Percentiles rank a stretch among this genome's conserved stretches.
These are phyloP conservation scores for Porites rus DNA, from an alignment of 92 coral and sea anemone genomes.

Conservation along the genomic window DNA sequence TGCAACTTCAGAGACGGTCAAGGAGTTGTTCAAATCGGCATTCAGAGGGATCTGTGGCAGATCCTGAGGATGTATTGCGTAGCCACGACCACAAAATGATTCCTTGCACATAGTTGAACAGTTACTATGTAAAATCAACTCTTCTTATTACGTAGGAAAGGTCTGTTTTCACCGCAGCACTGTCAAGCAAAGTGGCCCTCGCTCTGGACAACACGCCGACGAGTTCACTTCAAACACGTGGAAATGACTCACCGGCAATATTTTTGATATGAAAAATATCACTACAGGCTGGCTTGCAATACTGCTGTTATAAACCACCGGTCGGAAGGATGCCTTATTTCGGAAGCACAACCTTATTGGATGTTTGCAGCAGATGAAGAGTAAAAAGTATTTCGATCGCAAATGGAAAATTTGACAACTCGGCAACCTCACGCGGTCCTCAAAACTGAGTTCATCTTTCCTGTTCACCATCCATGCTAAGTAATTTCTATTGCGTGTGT, in stretches of 20 bases:
- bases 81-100: conserved; percentile 39
- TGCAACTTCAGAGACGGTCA: conserved; percentile 77
- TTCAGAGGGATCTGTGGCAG: conserved; percentile 26
- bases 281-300: conserved; percentile 30
- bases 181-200: not conserved
- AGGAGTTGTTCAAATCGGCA: conserved; percentile 67
- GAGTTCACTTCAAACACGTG: conserved; percentile 39
- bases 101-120: conserved; percentile 70
- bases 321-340: conserved; percentile 2
- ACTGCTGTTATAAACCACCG: not conserved
- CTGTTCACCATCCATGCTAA: conserved; percentile 65
- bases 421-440: conserved; percentile 24
- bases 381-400: conserved; percentile 1
- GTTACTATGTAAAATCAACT: not conserved
- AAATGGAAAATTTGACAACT: conserved; percentile 25
- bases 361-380: not conserved
- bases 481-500: conserved; percentile 89
- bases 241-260: conserved; percentile 50
- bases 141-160: not conserved
- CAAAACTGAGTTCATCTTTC: conserved; percentile 27
- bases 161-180: not conserved
- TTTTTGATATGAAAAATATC: conserved; percentile 21
- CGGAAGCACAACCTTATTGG: not conserved
- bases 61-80: conserved; percentile 34
- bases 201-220: conserved; percentile 26